A percentile compares a stretch with the other conserved stretches of the same genome.
These are phyloP conservation scores for Polydrusus cervinus DNA, from an alignment of 2,888 invertebrate species.

Conservation along the genomic window DNA sequence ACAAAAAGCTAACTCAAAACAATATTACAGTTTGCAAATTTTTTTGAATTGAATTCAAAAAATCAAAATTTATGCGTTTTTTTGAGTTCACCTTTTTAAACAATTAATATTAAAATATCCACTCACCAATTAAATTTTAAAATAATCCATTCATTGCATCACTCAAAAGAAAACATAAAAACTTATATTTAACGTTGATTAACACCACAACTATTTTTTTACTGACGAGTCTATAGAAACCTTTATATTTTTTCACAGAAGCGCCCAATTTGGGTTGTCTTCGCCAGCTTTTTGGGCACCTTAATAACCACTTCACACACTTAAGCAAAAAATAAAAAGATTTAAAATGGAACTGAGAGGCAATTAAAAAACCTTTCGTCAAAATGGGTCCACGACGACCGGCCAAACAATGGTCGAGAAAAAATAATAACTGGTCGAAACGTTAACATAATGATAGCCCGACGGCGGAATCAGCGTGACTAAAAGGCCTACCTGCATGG, in stretches of 20 bases:
- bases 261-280: neutral
- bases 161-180: neutral
- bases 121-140: slow-evolving; percentile 23
- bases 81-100: no score
- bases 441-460: slow-evolving; percentile 53
- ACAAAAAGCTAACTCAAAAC: no score
- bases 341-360: slow-evolving; percentile 47
- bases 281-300: slow-evolving; percentile 21
- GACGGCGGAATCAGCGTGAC: slow-evolving; percentile 54
- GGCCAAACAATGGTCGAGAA: slow-evolving; percentile 48
- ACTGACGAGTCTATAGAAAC: neutral
- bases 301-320: slow-evolving; percentile 20
- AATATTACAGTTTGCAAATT: no score
- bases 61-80: no score
- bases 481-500: slow-evolving; percentile 57
- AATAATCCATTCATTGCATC: neutral
- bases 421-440: slow-evolving; percentile 54
- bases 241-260: neutral
- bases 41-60: no score
- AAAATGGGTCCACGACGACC: slow-evolving; percentile 44
- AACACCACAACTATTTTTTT: neutral
- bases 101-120: no score
- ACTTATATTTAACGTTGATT: neutral
- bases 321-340: slow-evolving; percentile 5
- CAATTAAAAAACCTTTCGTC: slow-evolving; percentile 43